Conservation (phyloP, 2,113 vertebrate genomes). For the Takifugu bimaculatus region DNA sequence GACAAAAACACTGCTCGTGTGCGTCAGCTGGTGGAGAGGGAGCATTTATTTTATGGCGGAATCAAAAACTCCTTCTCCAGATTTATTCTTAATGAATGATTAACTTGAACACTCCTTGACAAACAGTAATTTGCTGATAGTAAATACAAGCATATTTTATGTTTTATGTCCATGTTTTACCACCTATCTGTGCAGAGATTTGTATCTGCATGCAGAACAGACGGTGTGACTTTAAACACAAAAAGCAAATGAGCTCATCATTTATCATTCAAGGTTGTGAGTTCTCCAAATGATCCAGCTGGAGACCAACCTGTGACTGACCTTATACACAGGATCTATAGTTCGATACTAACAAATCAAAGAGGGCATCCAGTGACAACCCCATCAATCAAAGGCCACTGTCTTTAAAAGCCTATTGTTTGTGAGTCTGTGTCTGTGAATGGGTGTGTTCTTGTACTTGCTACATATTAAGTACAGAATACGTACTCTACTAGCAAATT, state of each 20-base stretch:
- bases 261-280: conserved; percentile 33
- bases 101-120: background rate
- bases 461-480: no score
- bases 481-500: no score
- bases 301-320: conserved; percentile 37
- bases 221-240: conserved; percentile 1
- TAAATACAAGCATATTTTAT: background rate
- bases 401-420: no score
- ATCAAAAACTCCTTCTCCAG: no score
- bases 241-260: conserved; percentile 18
- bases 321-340: conserved; percentile 37
- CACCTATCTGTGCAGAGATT: background rate
- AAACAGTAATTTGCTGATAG: conserved; percentile 12
- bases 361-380: conserved; percentile 7
- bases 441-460: no score
- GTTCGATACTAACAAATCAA: conserved; percentile 28
- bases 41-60: no score
- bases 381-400: conserved; percentile 38
- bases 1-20: no score
- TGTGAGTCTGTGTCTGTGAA: no score
- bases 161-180: conserved; percentile 24
- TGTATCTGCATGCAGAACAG: conserved; percentile 6
- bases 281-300: conserved; percentile 20
- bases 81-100: no score
- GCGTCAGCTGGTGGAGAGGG: no score